A percentile compares a stretch with the other conserved stretches of the same genome.
phyloP scores from a whole-genome alignment of 2,888 invertebrate species.

The Taphrorychus bicolor region DNA sequence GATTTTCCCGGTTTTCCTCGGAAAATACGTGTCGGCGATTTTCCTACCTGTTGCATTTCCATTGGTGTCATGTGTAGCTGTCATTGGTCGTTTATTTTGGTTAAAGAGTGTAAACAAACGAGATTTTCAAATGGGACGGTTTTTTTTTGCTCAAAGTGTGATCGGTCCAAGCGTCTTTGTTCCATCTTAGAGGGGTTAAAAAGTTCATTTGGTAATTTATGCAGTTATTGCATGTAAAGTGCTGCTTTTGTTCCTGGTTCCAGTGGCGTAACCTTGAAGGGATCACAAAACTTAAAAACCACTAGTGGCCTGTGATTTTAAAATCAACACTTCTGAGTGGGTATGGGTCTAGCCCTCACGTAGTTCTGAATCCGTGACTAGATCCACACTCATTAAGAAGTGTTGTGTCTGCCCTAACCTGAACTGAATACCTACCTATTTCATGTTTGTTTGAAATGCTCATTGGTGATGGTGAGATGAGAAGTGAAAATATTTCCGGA shows the following conservation, averaged over 20 bases:
- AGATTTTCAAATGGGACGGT: slow-evolving; percentile 45
- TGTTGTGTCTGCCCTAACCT: slow-evolving; percentile 45
- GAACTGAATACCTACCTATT: neutral
- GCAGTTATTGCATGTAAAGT: neutral
- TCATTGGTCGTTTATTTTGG: slow-evolving; percentile 30
- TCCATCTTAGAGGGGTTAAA: neutral
- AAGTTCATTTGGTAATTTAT: neutral
- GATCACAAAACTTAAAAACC: slow-evolving; percentile 26
- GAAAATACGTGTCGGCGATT: slow-evolving; percentile 43
- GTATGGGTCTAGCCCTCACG: slow-evolving; percentile 75
- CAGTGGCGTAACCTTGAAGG: neutral
- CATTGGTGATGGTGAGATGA: too few species aligned
- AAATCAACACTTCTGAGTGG: slow-evolving; percentile 66
- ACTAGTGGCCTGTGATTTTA: neutral
- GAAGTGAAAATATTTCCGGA: too few species aligned
- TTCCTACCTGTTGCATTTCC: slow-evolving; percentile 49
- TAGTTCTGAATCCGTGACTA: slow-evolving; percentile 71
- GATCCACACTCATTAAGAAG: slow-evolving; percentile 88
- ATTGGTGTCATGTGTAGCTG: slow-evolving; percentile 43
- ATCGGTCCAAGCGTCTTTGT: slow-evolving; percentile 39
- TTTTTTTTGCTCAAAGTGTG: slow-evolving; percentile 51
- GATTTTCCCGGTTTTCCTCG: slow-evolving; percentile 35
- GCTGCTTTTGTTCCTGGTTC: neutral
- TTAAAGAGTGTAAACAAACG: too few species aligned
- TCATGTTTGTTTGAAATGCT: neutral